Evolutionary conservation across 2,888 invertebrate species (phyloP), one percentile per base, ranked within the genome.

Genomic region (Axea sp.): DNA sequence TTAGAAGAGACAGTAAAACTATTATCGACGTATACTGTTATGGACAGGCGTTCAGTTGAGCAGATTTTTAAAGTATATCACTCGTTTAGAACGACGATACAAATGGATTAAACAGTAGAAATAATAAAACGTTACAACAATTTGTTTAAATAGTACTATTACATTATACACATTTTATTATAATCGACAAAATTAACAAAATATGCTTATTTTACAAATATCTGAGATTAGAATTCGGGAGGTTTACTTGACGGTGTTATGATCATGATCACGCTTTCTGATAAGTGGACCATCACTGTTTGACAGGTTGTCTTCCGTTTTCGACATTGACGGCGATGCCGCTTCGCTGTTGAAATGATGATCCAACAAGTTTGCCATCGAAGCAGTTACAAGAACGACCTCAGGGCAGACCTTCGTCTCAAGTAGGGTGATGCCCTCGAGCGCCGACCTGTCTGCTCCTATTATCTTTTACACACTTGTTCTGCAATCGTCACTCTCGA

Each of bases 261-360:
- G 72, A 60, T 79, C 80, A 60, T 73, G 76, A 37, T 78, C 80
- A 19, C 81, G 71, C 35, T 81, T 79, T 76, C 81, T 82, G 24
- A 87, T 80, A 49, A 86, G 69, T 1, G 86, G 86, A 1, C 85
- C 85, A 47, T 87, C 86, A 43, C 86, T 86, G 60, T 86, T 87
- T 14, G 86, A 86, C 35, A 86, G 75, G 78, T 86, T 85, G 69
- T 87, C 87, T 47, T 87, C 87, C 22, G 81, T 77, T 60, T 83
- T 83, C 7, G 86, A 86, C 79, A 86, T 84, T 51, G 84, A 84
- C 19, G 84, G 83, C 22, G 86, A 85, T 11, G 76, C 55, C 39
- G 76, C 77, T 7, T 79, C 75, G 24, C 57, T 57, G 14, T 45
- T 72, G 14, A 72, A 45, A 39, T 68, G 71, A 47, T 76, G 71